phyloP scores from a whole-genome alignment of 2,888 invertebrate genomes.

The Pegoplata infirma region DNA sequence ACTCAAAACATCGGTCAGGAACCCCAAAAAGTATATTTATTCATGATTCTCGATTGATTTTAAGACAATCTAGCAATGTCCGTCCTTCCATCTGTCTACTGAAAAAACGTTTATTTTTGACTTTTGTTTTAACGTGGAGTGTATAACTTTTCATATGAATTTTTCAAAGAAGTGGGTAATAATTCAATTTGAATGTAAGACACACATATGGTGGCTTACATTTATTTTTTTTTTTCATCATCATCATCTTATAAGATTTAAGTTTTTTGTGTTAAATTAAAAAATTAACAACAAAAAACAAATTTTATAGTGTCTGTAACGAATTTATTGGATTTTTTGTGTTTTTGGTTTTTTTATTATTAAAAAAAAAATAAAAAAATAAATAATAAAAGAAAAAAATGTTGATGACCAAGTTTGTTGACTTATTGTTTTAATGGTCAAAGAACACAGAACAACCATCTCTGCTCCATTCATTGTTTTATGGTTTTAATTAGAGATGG shows the following conservation, averaged over 20 bases:
- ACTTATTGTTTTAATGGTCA: constrained; percentile 29
- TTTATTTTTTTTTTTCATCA: constrained; percentile 1
- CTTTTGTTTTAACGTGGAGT: neutral
- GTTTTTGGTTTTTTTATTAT: neutral
- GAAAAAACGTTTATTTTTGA: too few relatives aligned
- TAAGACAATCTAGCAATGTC: too few relatives aligned
- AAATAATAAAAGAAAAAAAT: too few relatives aligned
- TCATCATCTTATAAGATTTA: neutral
- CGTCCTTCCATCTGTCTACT: too few relatives aligned
- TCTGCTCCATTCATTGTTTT: neutral
- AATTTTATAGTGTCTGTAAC: constrained; percentile 20
- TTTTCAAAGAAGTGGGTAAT: constrained; percentile 11
- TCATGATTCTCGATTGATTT: too few relatives aligned
- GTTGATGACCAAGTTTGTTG: constrained; percentile 31
- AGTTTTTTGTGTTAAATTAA: neutral
- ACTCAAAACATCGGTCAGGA: too few relatives aligned
- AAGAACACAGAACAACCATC: neutral
- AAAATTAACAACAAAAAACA: neutral
- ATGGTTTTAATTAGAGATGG: neutral
- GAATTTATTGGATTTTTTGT: constrained; percentile 22
- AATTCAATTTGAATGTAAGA: constrained; percentile 32
- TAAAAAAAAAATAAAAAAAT: neutral
- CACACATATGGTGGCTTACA: constrained; percentile 20
- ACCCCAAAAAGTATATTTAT: too few relatives aligned
- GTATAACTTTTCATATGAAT: neutral